Conservation (phyloP, 2,888 invertebrate species). For the Caenorhabditis japonica region DNA sequence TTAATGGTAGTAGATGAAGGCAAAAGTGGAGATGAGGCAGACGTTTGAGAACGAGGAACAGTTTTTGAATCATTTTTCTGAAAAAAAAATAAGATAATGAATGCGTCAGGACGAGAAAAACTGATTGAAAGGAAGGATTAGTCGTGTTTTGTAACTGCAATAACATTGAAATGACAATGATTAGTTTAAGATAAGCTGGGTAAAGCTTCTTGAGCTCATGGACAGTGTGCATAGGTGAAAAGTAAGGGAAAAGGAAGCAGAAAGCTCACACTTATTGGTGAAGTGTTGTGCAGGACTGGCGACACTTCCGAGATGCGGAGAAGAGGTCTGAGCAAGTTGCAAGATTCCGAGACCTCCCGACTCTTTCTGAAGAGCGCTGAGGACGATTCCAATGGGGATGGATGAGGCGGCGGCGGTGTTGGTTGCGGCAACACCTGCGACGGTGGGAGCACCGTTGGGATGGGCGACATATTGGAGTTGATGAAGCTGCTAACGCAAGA, state of each 20-base stretch:
- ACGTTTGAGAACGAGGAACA: slow-evolving; percentile 15
- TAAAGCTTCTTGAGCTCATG: too few relatives aligned
- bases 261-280: slow-evolving; percentile 35
- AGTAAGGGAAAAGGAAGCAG: neutral
- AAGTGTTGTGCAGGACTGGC: neutral
- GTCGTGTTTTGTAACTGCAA: too few relatives aligned
- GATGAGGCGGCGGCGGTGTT: slow-evolving; percentile 17
- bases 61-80: slow-evolving; percentile 28
- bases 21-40: slow-evolving; percentile 16
- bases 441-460: slow-evolving; percentile 35
- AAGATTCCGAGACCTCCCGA: slow-evolving; percentile 11
- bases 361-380: slow-evolving; percentile 36
- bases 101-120: too few relatives aligned
- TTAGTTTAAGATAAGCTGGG: too few relatives aligned
- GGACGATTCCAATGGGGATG: slow-evolving; percentile 36
- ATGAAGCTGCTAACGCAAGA: slow-evolving; percentile 54
- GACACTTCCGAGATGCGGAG: slow-evolving; percentile 34
- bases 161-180: too few relatives aligned
- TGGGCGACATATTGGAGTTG: slow-evolving; percentile 50
- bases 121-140: too few relatives aligned
- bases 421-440: slow-evolving; percentile 27
- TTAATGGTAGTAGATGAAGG: neutral
- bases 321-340: slow-evolving; percentile 21
- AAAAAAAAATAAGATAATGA: too few relatives aligned
- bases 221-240: too few relatives aligned